Base-by-base conservation (phyloP, 2,797 vertebrate species). In the Hemibagrus guttatus region DNA sequence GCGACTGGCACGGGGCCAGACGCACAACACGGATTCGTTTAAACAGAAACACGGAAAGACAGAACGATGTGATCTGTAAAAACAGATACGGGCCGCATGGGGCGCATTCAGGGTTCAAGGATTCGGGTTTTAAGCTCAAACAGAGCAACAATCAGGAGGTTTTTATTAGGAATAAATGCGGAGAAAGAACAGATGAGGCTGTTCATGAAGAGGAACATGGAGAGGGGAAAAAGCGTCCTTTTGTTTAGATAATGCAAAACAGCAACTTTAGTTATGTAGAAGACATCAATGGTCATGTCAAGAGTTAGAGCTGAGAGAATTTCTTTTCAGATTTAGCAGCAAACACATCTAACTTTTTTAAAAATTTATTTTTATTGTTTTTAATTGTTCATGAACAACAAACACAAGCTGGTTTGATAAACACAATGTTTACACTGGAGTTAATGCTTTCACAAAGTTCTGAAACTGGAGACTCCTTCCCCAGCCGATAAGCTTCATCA, bases 1-100 rank as follows among this genome's bases (percentile, higher is more conserved):
- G 91, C 91, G 90, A 17, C 89, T 74, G 86, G 81, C 85, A 85
- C n/a, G 13, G 39, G 76, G 83, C 74, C 90, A 54, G 69, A 61
- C 9, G 4, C 13, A 17, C 17, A 1, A n/a, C 26, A 14, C 6
- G 0, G 52, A 26, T 16, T 54, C 3, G 16, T 58, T 63, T 75
- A n/a, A 52, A 61, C 26, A 28, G 28, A n/a, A 81, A 59, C 19
- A 46, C 46, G 9, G 46, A 66, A 21, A 13, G 68, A 72, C 52
- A 66, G 35, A 75, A 83, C 35, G 31, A 59, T 1, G 17, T 13
- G 16, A 31, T 28, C 46, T 68, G 52, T 52, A 52, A 52, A 82
- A 82, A 81, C 58, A 72, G 35, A 2, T 3, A 26, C 49, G 46
- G 26, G 5, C 23, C 52, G 23, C 26, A 11, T 46, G 35, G 3